These are phyloP conservation scores for Eclectus roratus DNA, from an alignment of 2,113 vertebrate species.

Conservation along the genomic window DNA sequence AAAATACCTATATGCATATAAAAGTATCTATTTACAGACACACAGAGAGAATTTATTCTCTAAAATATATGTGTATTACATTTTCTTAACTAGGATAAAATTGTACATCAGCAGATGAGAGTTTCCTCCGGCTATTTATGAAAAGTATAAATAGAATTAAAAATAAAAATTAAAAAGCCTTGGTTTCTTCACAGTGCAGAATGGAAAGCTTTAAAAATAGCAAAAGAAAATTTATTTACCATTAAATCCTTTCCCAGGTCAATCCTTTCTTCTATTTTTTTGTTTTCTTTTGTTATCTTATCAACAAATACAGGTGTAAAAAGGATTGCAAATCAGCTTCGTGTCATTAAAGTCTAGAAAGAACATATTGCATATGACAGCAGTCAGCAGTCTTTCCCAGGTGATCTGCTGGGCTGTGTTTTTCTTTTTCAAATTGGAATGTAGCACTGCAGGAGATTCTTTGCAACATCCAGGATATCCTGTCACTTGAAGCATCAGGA, in stretches of 20 bases:
- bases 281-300: background rate
- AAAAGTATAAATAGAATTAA: background rate
- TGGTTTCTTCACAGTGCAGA: background rate
- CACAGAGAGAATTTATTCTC: background rate
- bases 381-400: background rate
- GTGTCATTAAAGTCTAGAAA: background rate
- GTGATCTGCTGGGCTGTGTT: background rate
- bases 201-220: background rate
- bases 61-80: background rate
- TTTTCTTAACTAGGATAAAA: background rate
- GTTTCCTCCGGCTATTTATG: background rate
- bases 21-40: background rate
- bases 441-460: background rate
- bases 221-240: background rate
- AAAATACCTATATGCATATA: background rate
- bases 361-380: background rate
- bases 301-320: background rate
- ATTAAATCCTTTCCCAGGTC: background rate
- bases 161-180: background rate
- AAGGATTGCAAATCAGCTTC: background rate
- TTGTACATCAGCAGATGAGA: background rate
- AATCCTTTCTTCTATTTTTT: background rate
- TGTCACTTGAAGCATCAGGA: background rate
- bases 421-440: background rate
- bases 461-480: background rate